Evolutionary conservation across 2,797 vertebrate genomes (phyloP).

Genomic region (Pseudochirops corinnae): DNA sequence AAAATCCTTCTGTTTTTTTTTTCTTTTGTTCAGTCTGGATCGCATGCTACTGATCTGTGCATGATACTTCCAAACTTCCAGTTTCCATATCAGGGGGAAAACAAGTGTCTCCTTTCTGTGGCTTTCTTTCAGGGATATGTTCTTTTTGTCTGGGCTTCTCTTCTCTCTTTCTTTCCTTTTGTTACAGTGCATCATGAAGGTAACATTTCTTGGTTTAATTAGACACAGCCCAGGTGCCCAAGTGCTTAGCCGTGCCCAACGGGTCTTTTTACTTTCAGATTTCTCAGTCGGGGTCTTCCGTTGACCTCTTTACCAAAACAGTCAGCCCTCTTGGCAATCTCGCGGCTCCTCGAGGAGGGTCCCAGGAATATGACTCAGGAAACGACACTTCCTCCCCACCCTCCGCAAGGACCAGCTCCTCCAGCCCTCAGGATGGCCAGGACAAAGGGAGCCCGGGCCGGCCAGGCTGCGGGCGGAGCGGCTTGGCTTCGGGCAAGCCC

Average conservation of each 20-base stretch:
- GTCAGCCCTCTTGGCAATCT: slow-evolving; percentile 85
- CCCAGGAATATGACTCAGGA: slow-evolving; percentile 97
- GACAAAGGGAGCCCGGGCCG: slow-evolving; percentile 85
- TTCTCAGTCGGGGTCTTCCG: slow-evolving; percentile 90
- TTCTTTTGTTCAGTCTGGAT: slow-evolving; percentile 88
- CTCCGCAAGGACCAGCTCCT: slow-evolving; percentile 91
- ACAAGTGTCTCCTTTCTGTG: slow-evolving; percentile 89
- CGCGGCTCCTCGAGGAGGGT: slow-evolving; percentile 86
- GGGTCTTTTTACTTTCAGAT: slow-evolving; percentile 96
- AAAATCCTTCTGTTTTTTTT: slow-evolving; percentile 82
- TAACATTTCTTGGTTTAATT: slow-evolving; percentile 87
- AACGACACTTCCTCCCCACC: slow-evolving; percentile 97
- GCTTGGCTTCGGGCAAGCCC: slow-evolving; percentile 88
- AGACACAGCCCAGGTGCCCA: slow-evolving; percentile 52
- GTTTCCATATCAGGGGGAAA: slow-evolving; percentile 89
- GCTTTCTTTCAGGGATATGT: slow-evolving; percentile 91
- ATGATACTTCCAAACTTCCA: slow-evolving; percentile 93
- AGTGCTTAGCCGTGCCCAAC: slow-evolving; percentile 84
- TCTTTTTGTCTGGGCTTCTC: slow-evolving; percentile 86
- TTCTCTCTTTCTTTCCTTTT: slow-evolving; percentile 85
- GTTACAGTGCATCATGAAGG: slow-evolving; percentile 91
- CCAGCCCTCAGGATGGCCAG: slow-evolving; percentile 87
- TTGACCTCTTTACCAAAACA: slow-evolving; percentile 89
- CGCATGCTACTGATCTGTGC: slow-evolving; percentile 96
- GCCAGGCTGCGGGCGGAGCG: slow-evolving; percentile 80